Evolutionary conservation across 1,140 invertebrate genomes (phyloP), one percentile per base, ranked within the genome.

Genomic region (Hestina assimilis): DNA sequence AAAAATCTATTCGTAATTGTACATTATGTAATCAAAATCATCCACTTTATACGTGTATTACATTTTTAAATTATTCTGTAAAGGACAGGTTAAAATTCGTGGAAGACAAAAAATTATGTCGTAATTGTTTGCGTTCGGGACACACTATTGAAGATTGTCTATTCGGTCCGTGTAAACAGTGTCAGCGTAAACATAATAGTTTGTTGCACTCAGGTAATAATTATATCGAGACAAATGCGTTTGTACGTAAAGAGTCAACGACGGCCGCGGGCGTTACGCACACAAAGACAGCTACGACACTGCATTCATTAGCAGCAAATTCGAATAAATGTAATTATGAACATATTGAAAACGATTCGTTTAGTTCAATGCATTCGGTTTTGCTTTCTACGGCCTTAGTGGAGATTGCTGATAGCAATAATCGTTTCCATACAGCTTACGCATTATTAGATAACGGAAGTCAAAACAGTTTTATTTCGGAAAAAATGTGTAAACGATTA

Each of bases 391-490:
- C 63, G 1, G 63, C 63, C 19, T 41, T 65, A 35, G 58, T 65
- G 11, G 58, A 60, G 7, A 38, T 65, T 14, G 53, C 50, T 2
- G 58, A 60, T 41, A 43, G 19, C 29, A 3, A 57, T 20, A 58
- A 60, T 33, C 15, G 43, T 21, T 65, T 45, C 50, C 53, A 65
- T 29, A 50, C 43, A 14, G 48, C 43, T 28, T 48, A 59, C 47
- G 48, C 45, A 20, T 51, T 67, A 23, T 24, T 69, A 31, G 63
- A 69, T 21, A 66, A 60, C 24, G 59, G 64, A 21, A 67, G 61
- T 45, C 62, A 71, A 41, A 52, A 60, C 26, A 52, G 55, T 11
- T 58, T 66, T 31, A 51, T 66, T 17, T 20, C 64, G 4, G 17
- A 56, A 7, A 40, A 43, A 26, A 46, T 66, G 42, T 40, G 45